Conservation (phyloP, 2,113 vertebrate species). For the Trinectes maculatus region DNA sequence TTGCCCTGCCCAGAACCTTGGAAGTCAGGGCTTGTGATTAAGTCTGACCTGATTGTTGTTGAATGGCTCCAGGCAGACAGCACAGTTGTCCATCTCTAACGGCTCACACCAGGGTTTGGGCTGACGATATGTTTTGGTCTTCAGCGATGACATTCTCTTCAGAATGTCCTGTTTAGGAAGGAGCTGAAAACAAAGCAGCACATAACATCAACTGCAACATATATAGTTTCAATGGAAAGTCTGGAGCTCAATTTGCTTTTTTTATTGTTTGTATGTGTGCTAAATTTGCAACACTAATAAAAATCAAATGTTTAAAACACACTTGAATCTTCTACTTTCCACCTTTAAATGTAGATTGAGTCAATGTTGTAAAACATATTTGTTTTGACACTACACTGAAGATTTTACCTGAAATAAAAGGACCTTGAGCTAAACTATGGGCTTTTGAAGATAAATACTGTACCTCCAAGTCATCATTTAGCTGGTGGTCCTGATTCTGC, state of each 20-base stretch:
- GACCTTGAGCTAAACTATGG: background rate
- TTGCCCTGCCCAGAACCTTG: no score
- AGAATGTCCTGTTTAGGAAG: constrained; percentile 87
- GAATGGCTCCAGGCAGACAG: constrained; percentile 92
- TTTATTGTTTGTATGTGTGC: no score
- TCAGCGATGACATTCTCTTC: constrained; percentile 83
- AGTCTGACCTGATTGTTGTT: constrained; percentile 91
- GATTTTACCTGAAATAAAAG: no score
- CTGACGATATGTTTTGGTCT: constrained; percentile 86
- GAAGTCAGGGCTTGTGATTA: no score
- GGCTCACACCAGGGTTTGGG: constrained; percentile 73
- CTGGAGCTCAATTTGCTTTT: background rate
- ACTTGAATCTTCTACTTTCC: no score
- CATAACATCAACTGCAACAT: constrained; percentile 8
- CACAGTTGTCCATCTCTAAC: constrained; percentile 86
- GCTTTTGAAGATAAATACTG: background rate
- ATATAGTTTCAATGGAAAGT: background rate
- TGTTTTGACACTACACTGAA: no score
- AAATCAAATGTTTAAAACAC: no score
- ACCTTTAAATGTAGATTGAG: no score
- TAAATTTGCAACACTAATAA: no score
- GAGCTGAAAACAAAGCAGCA: constrained; percentile 65
- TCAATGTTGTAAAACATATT: no score
- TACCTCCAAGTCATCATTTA: constrained; percentile 84
- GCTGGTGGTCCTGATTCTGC: constrained; percentile 83